These are phyloP conservation scores for Elgaria multicarinata DNA, from an alignment of 2,113 vertebrate species.

Conservation along the genomic window DNA sequence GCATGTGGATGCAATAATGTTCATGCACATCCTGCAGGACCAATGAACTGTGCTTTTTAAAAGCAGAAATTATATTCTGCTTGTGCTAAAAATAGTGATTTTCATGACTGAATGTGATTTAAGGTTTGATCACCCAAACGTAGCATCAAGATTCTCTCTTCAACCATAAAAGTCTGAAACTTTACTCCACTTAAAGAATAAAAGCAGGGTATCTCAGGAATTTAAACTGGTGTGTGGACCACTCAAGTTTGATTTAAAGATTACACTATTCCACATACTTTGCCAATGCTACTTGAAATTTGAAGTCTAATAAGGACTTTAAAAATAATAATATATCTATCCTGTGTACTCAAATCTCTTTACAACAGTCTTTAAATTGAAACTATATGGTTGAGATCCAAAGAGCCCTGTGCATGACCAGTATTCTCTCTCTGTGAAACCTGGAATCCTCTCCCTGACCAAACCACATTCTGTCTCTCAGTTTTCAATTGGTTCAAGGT, in stretches of 20 bases:
- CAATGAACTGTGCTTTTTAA: no score
- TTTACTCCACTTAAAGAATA: not conserved
- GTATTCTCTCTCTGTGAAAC: not conserved
- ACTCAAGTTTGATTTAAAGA: not conserved
- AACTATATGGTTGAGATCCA: not conserved
- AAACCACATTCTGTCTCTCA: not conserved
- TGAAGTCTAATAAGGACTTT: not conserved
- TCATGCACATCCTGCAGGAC: no score
- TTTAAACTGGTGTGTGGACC: not conserved
- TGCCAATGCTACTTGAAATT: not conserved
- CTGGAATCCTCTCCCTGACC: not conserved
- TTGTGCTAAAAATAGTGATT: no score
- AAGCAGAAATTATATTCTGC: no score
- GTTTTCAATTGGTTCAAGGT: not conserved
- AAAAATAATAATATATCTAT: not conserved
- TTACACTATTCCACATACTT: not conserved
- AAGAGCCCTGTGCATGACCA: not conserved
- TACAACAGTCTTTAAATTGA: not conserved
- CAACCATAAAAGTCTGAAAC: not conserved
- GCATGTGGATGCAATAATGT: no score
- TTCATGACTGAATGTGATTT: no score
- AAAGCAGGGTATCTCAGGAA: not conserved
- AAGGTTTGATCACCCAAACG: not conserved
- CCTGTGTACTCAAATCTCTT: not conserved
- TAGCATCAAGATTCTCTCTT: not conserved